These are phyloP conservation scores for Cotesia congregata DNA, from an alignment of 2,888 invertebrate species.

Conservation along the genomic window DNA sequence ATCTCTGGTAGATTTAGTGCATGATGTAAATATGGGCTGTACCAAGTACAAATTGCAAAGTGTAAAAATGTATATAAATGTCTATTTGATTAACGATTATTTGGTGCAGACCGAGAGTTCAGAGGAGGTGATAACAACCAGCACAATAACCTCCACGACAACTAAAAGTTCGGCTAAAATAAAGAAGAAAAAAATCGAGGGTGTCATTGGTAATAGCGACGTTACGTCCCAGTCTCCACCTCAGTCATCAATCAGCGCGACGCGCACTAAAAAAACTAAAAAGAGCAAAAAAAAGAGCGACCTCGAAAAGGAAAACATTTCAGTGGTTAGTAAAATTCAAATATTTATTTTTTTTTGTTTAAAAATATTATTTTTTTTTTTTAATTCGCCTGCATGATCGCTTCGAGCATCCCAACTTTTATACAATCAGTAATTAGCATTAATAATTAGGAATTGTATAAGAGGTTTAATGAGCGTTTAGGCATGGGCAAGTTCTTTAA, in stretches of 20 bases:
- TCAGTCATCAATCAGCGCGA: constrained; percentile 64
- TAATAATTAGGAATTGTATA: constrained; percentile 11
- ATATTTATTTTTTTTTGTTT: constrained; percentile 12
- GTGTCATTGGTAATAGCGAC: constrained; percentile 64
- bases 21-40: not conserved
- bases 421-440: not conserved
- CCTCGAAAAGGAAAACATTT: constrained; percentile 78
- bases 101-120: constrained; percentile 63
- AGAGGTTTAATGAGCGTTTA: constrained; percentile 1
- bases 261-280: constrained; percentile 75
- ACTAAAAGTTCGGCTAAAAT: constrained; percentile 63
- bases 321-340: constrained; percentile 74
- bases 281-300: constrained; percentile 77
- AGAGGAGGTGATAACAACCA: constrained; percentile 66
- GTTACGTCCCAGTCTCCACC: constrained; percentile 31
- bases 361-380: not conserved
- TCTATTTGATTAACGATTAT: constrained; percentile 12
- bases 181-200: constrained; percentile 69
- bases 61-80: not conserved
- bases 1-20: not conserved
- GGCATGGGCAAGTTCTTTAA: not conserved
- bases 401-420: constrained; percentile 20
- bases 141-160: constrained; percentile 56
- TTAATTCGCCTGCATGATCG: not conserved
- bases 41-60: constrained; percentile 27